Percentiles rank a stretch among this genome's conserved stretches.
phyloP scores from a whole-genome alignment of 2,797 vertebrate genomes.

The Distichodus sexfasciatus region DNA sequence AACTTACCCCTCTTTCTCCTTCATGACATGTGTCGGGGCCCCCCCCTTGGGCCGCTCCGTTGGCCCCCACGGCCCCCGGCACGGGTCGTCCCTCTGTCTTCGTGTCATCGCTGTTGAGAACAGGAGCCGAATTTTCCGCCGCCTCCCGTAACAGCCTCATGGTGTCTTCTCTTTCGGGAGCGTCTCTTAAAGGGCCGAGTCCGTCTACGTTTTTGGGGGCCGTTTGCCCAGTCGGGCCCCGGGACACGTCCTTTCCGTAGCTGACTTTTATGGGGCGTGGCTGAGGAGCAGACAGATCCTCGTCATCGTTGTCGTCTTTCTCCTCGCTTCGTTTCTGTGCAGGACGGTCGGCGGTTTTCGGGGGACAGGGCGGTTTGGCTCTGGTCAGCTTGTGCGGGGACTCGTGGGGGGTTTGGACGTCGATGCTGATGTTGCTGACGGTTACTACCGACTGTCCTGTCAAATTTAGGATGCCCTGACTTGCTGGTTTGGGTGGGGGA shows the following conservation, averaged over 20 bases:
- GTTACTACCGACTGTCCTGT: slow-evolving; percentile 75
- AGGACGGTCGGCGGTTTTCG: slow-evolving; percentile 47
- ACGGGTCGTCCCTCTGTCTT: slow-evolving; percentile 4
- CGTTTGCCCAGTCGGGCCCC: slow-evolving; percentile 45
- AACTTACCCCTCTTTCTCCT: slow-evolving; percentile 58
- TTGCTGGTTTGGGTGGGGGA: slow-evolving; percentile 44
- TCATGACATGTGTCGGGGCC: background rate
- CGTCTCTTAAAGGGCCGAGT: slow-evolving; percentile 37
- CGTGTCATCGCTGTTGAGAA: slow-evolving; percentile 5
- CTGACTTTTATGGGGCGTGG: slow-evolving; percentile 46
- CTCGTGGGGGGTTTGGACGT: slow-evolving; percentile 64
- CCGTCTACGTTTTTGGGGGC: slow-evolving; percentile 41
- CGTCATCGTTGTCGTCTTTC: slow-evolving; percentile 52
- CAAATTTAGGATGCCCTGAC: slow-evolving; percentile 59
- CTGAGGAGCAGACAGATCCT: slow-evolving; percentile 46
- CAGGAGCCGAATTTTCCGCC: slow-evolving; percentile 23
- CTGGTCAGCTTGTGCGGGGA: slow-evolving; percentile 50
- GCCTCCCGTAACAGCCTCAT: slow-evolving; percentile 74
- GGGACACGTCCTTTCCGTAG: slow-evolving; percentile 51
- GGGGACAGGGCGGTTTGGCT: slow-evolving; percentile 47
- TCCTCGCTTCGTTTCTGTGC: slow-evolving; percentile 38
- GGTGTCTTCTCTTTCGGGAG: slow-evolving; percentile 63
- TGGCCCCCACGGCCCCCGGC: slow-evolving; percentile 23
- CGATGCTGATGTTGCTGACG: slow-evolving; percentile 83
- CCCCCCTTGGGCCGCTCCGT: slow-evolving; percentile 49